Conservation (phyloP, 2,888 invertebrate species). For the Diabrotica balteata region DNA sequence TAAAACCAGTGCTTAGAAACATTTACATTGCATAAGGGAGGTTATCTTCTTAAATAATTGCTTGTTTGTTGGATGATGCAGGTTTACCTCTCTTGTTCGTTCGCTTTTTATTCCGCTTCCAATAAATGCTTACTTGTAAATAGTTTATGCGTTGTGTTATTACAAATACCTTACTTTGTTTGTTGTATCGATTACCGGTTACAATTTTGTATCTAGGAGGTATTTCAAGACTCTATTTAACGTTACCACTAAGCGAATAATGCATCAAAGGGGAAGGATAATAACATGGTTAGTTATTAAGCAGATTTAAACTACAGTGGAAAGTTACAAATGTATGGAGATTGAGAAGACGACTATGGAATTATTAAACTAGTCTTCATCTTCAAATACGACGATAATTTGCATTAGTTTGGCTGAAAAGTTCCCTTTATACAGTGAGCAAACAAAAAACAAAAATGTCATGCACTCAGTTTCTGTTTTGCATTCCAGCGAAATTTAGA, state of each 20-base stretch:
- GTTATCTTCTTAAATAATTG: constrained; percentile 46
- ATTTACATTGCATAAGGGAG: constrained; percentile 46
- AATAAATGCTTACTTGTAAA: constrained; percentile 30
- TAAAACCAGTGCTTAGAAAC: constrained; percentile 49
- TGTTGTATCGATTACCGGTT: constrained; percentile 39
- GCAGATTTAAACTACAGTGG: constrained; percentile 37
- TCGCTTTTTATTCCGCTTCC: constrained; percentile 26
- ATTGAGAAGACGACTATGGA: constrained; percentile 34
- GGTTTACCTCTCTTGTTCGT: constrained; percentile 26
- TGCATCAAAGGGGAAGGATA: constrained; percentile 37
- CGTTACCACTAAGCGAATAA: constrained; percentile 36
- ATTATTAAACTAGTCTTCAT: constrained; percentile 31
- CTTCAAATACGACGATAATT: constrained; percentile 27
- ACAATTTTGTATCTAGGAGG: constrained; percentile 37
- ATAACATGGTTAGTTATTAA: constrained; percentile 40
- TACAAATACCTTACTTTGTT: constrained; percentile 35
- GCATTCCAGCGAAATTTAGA: too few species aligned
- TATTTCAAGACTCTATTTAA: constrained; percentile 40
- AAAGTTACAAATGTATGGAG: constrained; percentile 37
- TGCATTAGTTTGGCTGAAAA: constrained; percentile 14
- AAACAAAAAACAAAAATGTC: not conserved
- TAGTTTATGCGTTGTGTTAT: constrained; percentile 32
- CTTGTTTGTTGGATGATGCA: constrained; percentile 35
- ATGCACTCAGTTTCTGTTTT: not conserved
- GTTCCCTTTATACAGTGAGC: constrained; percentile 1